Evolutionary conservation across 2,113 vertebrate genomes (phyloP).

Genomic region (Delphinapterus leucas): DNA sequence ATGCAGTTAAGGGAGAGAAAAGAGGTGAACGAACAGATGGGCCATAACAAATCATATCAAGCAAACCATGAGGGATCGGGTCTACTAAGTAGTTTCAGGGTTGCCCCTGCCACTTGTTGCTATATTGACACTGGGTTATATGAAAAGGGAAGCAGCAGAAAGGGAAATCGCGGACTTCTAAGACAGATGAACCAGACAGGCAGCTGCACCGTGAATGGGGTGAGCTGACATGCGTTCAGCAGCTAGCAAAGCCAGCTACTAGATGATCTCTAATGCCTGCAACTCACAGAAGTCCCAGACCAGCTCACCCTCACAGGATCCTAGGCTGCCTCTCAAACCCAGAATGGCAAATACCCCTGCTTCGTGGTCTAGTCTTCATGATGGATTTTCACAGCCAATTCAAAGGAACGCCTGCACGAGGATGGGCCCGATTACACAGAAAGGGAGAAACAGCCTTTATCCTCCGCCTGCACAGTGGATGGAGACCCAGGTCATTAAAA

Average conservation of each 20-base stretch:
- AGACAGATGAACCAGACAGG: neutral
- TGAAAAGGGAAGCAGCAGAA: neutral
- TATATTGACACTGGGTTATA: neutral
- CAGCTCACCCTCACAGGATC: neutral
- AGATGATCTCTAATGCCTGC: neutral
- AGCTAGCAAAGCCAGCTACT: neutral
- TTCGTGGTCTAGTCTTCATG: neutral
- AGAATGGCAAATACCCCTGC: neutral
- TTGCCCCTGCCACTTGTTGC: neutral
- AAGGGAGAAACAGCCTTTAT: neutral
- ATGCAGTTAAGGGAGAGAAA: neutral
- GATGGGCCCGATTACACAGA: neutral
- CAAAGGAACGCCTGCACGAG: neutral
- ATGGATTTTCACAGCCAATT: neutral
- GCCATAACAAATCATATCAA: fast-evolving
- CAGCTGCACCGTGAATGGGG: neutral
- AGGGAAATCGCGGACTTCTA: neutral
- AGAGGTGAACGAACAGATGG: fast-evolving
- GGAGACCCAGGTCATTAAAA: neutral
- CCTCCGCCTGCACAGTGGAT: neutral
- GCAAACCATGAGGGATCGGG: fast-evolving
- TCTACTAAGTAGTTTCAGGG: neutral
- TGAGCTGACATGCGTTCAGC: neutral
- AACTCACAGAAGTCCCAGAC: neutral
- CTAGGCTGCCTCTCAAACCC: neutral